Percentiles rank a stretch among this genome's conserved stretches.
These are phyloP conservation scores for Prionailurus viverrinus DNA, from an alignment of 2,113 vertebrate genomes.

Conservation along the genomic window DNA sequence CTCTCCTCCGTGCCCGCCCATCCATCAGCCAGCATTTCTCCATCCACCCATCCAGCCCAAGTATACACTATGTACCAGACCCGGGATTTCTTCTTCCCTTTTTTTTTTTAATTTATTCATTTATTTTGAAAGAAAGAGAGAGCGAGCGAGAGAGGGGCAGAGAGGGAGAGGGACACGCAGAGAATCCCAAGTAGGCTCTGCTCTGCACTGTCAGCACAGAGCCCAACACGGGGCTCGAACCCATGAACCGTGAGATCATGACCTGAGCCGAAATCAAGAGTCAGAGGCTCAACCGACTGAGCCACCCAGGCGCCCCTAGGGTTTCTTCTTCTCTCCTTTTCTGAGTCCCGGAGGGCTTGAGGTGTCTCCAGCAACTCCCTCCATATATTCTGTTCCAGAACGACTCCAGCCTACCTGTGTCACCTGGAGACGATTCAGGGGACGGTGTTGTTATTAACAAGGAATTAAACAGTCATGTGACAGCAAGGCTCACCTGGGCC, in stretches of 20 bases:
- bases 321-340: neutral
- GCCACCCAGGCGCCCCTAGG: no score
- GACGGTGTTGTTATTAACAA: neutral
- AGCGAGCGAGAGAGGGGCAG: no score
- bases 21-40: neutral
- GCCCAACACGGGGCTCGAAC: no score
- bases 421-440: neutral
- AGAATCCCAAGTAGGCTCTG: no score
- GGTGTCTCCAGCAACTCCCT: neutral
- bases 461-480: neutral
- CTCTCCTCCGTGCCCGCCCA: neutral
- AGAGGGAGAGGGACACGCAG: no score
- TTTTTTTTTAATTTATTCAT: no score
- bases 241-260: no score
- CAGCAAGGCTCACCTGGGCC: neutral
- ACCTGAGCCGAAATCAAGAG: no score
- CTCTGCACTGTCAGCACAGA: no score
- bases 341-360: neutral
- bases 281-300: no score
- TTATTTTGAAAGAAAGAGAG: no score
- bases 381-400: neutral
- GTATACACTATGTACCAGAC: neutral
- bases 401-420: neutral
- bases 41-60: neutral
- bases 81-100: neutral